A percentile compares a stretch with the other conserved stretches of the same genome.
Conservation (phyloP, 2,797 vertebrate genomes). For the Pterois miles region DNA sequence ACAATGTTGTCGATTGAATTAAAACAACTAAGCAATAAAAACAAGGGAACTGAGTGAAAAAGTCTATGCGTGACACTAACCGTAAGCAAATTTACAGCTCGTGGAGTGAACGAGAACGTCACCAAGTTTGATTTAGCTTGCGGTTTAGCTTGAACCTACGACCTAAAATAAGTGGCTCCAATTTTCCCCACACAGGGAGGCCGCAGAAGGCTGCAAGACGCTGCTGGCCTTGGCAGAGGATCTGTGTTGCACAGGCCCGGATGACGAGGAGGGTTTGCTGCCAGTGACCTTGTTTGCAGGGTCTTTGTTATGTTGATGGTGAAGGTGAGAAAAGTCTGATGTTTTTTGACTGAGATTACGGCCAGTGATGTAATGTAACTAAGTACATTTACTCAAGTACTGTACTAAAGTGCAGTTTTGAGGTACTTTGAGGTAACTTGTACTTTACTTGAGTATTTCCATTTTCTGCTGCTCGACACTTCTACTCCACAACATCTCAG, state of each 20-base stretch:
- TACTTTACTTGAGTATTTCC: no score
- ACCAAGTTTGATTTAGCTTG: conserved; percentile 56
- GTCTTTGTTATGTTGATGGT: neutral
- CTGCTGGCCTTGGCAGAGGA: conserved; percentile 34
- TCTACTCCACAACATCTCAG: no score
- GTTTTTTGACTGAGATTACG: neutral
- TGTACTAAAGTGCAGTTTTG: no score
- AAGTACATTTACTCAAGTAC: no score
- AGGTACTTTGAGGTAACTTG: no score
- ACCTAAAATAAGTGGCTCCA: conserved; percentile 53
- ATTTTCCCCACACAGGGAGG: conserved; percentile 45
- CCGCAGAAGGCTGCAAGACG: conserved; percentile 13
- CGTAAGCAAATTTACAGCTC: conserved; percentile 26
- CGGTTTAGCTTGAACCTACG: conserved; percentile 50
- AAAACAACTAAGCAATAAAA: neutral
- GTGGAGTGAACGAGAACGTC: conserved; percentile 16
- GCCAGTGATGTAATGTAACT: no score
- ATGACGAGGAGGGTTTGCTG: conserved; percentile 7
- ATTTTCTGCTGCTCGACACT: no score
- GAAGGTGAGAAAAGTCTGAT: neutral
- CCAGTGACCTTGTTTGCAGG: conserved; percentile 13
- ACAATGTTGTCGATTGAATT: neutral
- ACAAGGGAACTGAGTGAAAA: neutral
- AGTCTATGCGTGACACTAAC: conserved; percentile 12
- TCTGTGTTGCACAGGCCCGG: neutral